Percentiles rank a stretch among this genome's conserved stretches.
Conservation (phyloP, 2,113 vertebrate species). For the Poecilia latipinna region DNA sequence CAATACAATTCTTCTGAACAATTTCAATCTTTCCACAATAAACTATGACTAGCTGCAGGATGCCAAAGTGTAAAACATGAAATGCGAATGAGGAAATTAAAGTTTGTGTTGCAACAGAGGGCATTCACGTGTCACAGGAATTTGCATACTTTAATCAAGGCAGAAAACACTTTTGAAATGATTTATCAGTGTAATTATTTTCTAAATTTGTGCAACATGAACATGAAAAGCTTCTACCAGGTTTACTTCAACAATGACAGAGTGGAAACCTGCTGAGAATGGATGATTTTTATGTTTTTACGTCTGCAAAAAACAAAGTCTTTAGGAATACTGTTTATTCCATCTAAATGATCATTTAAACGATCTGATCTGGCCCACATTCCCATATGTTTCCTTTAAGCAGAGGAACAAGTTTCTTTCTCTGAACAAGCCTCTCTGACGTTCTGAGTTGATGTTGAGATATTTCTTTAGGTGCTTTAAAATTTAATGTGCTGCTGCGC, state of each 20-base stretch:
- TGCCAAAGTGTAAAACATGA: no score
- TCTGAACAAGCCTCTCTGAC: neutral
- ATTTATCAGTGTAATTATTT: neutral
- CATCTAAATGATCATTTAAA: neutral
- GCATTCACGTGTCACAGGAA: neutral
- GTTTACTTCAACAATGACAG: no score
- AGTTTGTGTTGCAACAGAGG: no score
- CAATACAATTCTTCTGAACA: no score
- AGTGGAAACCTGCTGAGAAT: neutral
- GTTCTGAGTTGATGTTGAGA: neutral
- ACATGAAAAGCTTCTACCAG: no score
- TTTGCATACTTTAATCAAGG: neutral
- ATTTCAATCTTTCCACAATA: no score
- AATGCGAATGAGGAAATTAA: no score
- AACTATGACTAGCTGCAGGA: no score
- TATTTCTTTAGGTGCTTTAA: neutral
- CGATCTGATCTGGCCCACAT: neutral
- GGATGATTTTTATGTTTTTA: no score
- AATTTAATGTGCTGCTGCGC: neutral
- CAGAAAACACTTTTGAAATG: neutral
- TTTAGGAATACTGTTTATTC: neutral
- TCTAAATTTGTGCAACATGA: neutral
- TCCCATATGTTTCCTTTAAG: no score
- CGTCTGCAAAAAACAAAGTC: neutral
- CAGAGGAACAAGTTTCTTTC: neutral